Evolutionary conservation across 2,797 vertebrate species (phyloP), one percentile per base, ranked within the genome.

Genomic region (Sardinella longiceps): DNA sequence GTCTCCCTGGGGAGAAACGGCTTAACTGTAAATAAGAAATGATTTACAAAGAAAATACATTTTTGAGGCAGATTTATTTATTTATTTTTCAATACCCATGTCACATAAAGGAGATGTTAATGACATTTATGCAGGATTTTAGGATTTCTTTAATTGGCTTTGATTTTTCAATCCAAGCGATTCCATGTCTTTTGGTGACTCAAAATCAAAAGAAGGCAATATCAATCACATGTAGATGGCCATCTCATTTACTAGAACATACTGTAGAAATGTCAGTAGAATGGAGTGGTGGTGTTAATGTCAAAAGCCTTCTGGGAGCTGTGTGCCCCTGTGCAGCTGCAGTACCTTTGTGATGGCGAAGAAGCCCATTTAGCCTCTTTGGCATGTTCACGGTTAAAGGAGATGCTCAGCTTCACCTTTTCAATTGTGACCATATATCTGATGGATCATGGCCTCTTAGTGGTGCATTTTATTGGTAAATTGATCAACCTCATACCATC

Each of bases 401-500:
- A 43, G 70, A 43, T 43, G 37, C 33, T 33, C 5, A 43, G 70
- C 70, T 43, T 39, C 37, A 23, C 70, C 37, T 77, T 77, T 77
- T 77, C 70, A 77, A 43, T 43, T 20, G 37, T 43, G 15, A 23
- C 70, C 70, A 77, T 77, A 77, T 77, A 23, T 7, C 18, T 77
- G 70, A 77, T 77, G 70, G 37, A 23, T 39, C 15, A 77, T 11
- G 70, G 70, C 18, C 70, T 39, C 70, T 77, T 77, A n/a, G n/a
- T n/a, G n/a, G 30, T 18, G 70, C 18, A 33, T 20, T 20, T 39
- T 20, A 77, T 77, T 77, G 70, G 70, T 23, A 77, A 77, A 77
- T 77, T 77, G 70, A 77, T 77, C 70, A 77, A 77, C 37, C 33
- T 77, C 70, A 77, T 77, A 77, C 37, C 70, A 39, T 43, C 70